A percentile compares a stretch with the other conserved stretches of the same genome.
These are phyloP conservation scores for Mesoligia furuncula DNA, from an alignment of 2,888 invertebrate genomes.

Conservation along the genomic window DNA sequence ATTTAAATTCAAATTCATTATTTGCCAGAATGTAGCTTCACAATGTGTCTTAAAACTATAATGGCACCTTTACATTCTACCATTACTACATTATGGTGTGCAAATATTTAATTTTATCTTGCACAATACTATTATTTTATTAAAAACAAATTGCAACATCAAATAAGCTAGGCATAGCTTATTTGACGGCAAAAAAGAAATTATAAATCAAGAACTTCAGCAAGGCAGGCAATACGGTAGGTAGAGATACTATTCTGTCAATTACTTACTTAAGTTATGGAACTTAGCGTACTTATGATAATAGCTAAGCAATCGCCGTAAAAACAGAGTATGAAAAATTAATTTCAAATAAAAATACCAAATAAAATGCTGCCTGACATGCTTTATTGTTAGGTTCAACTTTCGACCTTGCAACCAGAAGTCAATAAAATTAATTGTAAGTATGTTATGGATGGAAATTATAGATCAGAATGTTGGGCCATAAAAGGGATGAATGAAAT, in stretches of 20 bases:
- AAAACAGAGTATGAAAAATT: slow-evolving; percentile 8
- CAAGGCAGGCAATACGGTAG: not conserved
- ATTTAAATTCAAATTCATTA: too few species aligned
- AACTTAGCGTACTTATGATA: not conserved
- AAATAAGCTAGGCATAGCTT: not conserved
- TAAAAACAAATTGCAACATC: not conserved
- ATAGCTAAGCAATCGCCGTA: not conserved
- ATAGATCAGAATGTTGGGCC: not conserved
- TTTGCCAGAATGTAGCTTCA: not conserved
- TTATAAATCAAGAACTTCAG: not conserved
- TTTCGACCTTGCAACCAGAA: slow-evolving; percentile 24
- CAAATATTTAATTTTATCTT: too few species aligned
- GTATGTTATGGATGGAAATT: not conserved
- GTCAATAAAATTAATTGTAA: not conserved
- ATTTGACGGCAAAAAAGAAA: not conserved
- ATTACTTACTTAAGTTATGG: not conserved
- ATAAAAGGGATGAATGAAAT: not conserved
- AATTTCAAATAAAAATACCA: slow-evolving; percentile 5
- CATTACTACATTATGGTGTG: not conserved
- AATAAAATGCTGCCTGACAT: slow-evolving; percentile 25
- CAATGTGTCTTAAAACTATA: not conserved
- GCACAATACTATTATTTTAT: too few species aligned
- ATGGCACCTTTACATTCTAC: too few species aligned
- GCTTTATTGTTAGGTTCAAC: slow-evolving; percentile 27
- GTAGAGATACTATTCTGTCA: not conserved